phyloP scores from a whole-genome alignment of 2,113 vertebrate species.

The Budorcas taxicolor region DNA sequence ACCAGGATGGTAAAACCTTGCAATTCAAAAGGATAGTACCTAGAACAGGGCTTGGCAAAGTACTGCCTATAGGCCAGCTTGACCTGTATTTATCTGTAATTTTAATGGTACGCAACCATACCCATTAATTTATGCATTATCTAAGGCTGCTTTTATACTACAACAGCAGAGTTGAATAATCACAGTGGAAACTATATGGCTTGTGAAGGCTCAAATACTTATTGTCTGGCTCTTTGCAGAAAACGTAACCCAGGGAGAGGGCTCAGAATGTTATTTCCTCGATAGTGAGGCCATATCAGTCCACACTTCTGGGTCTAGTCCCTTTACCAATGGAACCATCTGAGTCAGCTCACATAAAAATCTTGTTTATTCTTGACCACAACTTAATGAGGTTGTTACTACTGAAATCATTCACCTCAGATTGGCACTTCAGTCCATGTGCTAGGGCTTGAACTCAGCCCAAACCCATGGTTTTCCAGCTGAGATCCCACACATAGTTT shows the following conservation, averaged over 20 bases:
- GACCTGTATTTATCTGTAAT: background rate
- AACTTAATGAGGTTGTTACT: background rate
- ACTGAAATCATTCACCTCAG: background rate
- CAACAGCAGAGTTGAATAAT: background rate
- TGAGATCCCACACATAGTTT: background rate
- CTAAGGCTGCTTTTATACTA: background rate
- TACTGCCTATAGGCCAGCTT: background rate
- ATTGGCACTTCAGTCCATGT: background rate
- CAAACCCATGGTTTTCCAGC: background rate
- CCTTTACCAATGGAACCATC: background rate
- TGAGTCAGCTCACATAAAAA: background rate
- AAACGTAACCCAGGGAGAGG: background rate
- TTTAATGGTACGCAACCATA: background rate
- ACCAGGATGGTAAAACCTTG: background rate
- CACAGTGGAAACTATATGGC: background rate
- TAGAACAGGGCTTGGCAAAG: background rate
- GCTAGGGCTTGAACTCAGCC: background rate
- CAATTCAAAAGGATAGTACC: background rate
- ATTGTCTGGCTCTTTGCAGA: background rate
- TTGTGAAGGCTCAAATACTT: background rate
- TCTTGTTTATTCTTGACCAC: background rate
- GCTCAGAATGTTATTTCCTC: background rate
- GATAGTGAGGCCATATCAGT: background rate
- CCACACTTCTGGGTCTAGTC: background rate
- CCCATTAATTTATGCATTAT: background rate